Percentiles rank a stretch among this genome's conserved stretches.
Conservation (phyloP, 2,888 invertebrate genomes). For the Drosophila kambysellisi region DNA sequence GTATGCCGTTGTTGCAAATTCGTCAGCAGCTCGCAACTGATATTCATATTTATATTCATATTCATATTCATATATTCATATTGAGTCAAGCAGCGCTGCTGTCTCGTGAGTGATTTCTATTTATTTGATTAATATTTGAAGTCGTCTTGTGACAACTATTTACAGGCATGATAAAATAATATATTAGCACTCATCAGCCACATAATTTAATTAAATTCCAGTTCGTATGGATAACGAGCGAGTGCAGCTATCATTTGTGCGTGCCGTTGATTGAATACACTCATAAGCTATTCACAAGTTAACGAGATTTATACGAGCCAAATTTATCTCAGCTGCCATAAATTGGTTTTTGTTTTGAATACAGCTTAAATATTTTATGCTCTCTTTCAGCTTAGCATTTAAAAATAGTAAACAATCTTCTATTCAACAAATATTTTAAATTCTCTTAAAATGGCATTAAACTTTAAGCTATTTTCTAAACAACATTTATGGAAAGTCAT, state of each 20-base stretch:
- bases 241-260: background rate
- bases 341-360: background rate
- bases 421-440: background rate
- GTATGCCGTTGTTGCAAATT: conserved; percentile 41
- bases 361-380: background rate
- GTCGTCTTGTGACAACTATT: conserved; percentile 41
- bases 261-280: background rate
- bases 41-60: conserved; percentile 10
- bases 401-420: background rate
- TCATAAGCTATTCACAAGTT: background rate
- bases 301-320: background rate
- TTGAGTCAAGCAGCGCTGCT: background rate
- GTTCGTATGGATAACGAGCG: conserved; percentile 10
- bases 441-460: background rate
- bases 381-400: background rate
- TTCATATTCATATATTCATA: conserved; percentile 1
- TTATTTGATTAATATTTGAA: conserved; percentile 41
- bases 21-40: conserved; percentile 32
- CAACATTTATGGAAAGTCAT: background rate
- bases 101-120: conserved; percentile 39
- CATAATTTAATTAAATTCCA: conserved; percentile 20
- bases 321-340: background rate
- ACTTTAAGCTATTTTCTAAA: too few relatives aligned
- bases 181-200: conserved; percentile 26
- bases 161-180: conserved; percentile 16